Conservation (phyloP, 2,113 vertebrate genomes). For the Nothoprocta perdicaria region DNA sequence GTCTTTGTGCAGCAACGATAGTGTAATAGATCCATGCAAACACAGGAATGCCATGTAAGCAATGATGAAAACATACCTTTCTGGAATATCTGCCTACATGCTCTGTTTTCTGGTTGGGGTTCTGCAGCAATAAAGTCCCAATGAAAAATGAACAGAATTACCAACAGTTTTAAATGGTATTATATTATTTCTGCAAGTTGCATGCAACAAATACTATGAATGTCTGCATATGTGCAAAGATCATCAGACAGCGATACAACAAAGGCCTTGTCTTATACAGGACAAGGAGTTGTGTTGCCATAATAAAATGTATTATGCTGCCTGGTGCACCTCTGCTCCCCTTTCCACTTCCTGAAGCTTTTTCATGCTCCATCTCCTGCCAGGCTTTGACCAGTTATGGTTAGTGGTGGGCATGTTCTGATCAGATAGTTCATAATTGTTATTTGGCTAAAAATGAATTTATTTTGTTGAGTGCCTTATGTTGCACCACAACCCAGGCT, state of each 20-base stretch:
- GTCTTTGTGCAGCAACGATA: too few relatives aligned
- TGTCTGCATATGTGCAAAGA: background rate
- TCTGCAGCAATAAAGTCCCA: background rate
- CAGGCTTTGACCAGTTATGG: background rate
- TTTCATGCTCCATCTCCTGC: background rate
- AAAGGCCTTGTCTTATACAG: background rate
- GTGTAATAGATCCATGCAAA: too few relatives aligned
- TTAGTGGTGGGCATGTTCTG: background rate
- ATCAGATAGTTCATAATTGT: background rate
- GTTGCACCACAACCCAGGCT: background rate
- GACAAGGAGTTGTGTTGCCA: background rate
- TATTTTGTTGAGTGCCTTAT: too few relatives aligned
- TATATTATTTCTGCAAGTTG: background rate
- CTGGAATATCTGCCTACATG: background rate
- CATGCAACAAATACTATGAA: background rate
- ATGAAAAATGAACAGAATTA: background rate
- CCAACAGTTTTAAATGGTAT: background rate
- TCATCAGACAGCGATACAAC: background rate
- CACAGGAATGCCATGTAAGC: background rate
- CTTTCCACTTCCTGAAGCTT: background rate
- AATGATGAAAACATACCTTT: background rate
- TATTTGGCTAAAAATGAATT: background rate
- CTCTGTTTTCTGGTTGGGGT: rapidly evolving
- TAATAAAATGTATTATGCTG: background rate
- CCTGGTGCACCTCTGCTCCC: background rate